Base-by-base conservation (phyloP, 2,797 vertebrate genomes). In the Austrolebias charrua region DNA sequence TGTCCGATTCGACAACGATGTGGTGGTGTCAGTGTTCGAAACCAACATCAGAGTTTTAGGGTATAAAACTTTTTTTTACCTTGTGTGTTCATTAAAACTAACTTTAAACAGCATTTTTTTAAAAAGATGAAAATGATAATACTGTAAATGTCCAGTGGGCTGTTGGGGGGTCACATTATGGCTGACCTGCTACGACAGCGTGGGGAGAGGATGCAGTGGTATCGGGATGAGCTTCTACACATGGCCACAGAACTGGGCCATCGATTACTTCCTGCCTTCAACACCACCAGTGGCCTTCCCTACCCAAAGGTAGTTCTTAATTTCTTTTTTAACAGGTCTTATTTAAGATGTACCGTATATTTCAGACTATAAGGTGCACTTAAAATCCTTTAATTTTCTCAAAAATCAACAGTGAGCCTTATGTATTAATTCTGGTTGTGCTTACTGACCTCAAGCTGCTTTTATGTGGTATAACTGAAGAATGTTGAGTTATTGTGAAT, bases 1-100 rank as follows among this genome's bases (percentile, higher is more conserved):
- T 1, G 92, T 94, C 11, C 84, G 86, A 14, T 85, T 94, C 65
- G 93, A 94, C 85, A 94, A 94, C 3, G 94, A 94, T 15, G 88
- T 94, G 46, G 94, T 94, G 57, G 94, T 94, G 71, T 94, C 94
- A 2, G 94, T 94, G 70, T 94, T 94, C 69, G 94, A 94, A 85
- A 94, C 94, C 68, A 94, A 94, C 81, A 94, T 94, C 81, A 91
- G 94, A 69, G 92, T 94, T 57, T 82, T 94, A 76, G 94, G 94
- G 94, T 94, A 86, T 6, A 72, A 47, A 44, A 29, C 4, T 6
- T 44, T 5, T 45, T 15, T 28, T 19, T 50, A 14, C 19, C 24
- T 3, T 11, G 18, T 40, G 8, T 4, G 0, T 14, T 42, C 18
- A 33, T 43, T 33, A 24, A 15, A 16, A 45, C 2, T 18, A 1